Evolutionary conservation across 2,888 invertebrate genomes (phyloP).

Genomic region (Notocelia uddmanniana): DNA sequence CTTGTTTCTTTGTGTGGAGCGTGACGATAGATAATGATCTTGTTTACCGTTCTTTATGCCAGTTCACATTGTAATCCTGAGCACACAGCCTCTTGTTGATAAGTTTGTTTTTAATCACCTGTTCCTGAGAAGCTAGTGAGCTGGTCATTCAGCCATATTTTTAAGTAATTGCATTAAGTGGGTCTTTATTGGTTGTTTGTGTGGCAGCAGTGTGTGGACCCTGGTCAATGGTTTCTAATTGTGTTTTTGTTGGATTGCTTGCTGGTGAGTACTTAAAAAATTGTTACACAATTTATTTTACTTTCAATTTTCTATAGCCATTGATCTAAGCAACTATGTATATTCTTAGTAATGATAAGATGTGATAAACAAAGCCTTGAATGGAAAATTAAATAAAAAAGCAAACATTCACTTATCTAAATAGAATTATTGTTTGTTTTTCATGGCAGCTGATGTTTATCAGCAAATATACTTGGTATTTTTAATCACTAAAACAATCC

Average conservation of each 20-base stretch:
- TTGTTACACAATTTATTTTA: neutral
- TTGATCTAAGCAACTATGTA: neutral
- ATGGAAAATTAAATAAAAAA: constrained; percentile 14
- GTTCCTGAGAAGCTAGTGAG: constrained; percentile 30
- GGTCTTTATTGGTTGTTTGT: constrained; percentile 48
- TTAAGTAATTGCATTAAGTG: constrained; percentile 42
- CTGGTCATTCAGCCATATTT: constrained; percentile 40
- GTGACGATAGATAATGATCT: constrained; percentile 75
- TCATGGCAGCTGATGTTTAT: constrained; percentile 13
- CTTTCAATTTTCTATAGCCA: neutral
- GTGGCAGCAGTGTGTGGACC: constrained; percentile 48
- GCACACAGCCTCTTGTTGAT: constrained; percentile 53
- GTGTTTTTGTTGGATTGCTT: constrained; percentile 74
- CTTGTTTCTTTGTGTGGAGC: constrained; percentile 79
- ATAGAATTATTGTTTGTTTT: constrained; percentile 8
- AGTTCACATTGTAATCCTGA: constrained; percentile 61
- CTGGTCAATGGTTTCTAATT: constrained; percentile 75
- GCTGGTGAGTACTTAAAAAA: constrained; percentile 62
- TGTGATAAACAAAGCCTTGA: constrained; percentile 6
- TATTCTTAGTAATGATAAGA: constrained; percentile 7
- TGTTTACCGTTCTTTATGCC: constrained; percentile 73
- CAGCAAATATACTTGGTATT: neutral
- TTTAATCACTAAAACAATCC: neutral
- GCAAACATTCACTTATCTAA: neutral
- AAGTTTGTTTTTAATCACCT: constrained; percentile 35